Evolutionary conservation across 2,797 vertebrate species (phyloP), one percentile per base, ranked within the genome.

Genomic region (Sparidentex hasta): DNA sequence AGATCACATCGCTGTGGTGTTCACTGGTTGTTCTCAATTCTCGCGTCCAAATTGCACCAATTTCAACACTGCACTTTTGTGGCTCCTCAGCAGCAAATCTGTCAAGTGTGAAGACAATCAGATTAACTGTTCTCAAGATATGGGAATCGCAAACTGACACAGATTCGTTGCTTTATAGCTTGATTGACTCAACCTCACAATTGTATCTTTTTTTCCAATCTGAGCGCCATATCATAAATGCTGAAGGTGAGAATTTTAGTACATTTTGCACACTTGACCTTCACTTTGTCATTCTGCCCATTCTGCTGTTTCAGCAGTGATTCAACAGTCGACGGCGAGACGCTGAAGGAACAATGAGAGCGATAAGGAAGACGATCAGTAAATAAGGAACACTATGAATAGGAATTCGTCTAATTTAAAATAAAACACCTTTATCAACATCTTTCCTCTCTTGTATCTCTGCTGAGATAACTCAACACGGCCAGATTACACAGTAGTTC

Each of bases 401-500:
- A 62, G n/a, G 13, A 52, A 8, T 56, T 6, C 9, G 2, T 47
- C 18, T 38, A 18, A 55, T 73, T 66, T 47, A 46, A 70, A 78
- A 25, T 55, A 44, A 63, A 84, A 69, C 54, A 21, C 41, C 29
- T n/a, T 71, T 72, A 61, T 46, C 61, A n/a, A 55, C 76, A 75
- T 66, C 51, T 50, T 55, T 51, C 51, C 52, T 33, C 21, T 65
- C 47, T 65, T 62, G 48, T 38, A 54, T 63, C 56, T 81, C 57
- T 67, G 69, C 54, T 25, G 20, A 23, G 64, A 78, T 82, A 77
- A 83, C 21, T 20, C 48, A 67, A 73, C 62, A 54, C 12, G 33
- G 70, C 38, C 70, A 51, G 73, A 83, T 85, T 71, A 77, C 27
- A 69, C 67, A 47, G 25, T 25, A 20, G 43, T 56, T 82, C 55